Base-by-base conservation (phyloP, 2,888 invertebrate genomes). In the Yponomeuta evonymella region DNA sequence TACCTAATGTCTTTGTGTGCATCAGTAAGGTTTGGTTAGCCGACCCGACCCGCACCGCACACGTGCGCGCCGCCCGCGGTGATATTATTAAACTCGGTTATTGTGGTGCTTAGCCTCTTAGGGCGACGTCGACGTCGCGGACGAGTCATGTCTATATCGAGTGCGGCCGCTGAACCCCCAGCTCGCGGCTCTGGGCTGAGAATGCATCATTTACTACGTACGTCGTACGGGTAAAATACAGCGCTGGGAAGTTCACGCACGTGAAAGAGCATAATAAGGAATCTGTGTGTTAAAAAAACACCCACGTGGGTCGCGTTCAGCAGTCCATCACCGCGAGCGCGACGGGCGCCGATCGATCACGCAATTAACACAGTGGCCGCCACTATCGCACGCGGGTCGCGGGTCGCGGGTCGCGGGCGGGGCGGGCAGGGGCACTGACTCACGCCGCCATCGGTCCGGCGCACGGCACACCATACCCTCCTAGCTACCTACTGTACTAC, bases 271-370 rank as follows among this genome's bases (percentile, higher is more conserved):
- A 15, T 15, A 58, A 58, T 58, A 3, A 58, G 12, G 15, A 58
- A 58, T 12, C 15, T 58, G 51, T 15, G 51, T 51, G 4, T 58
- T 15, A 2, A 58, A 15, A 58, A 4, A 58, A 58, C 23, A 23
- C 12, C 51, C 51, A 58, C 51, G 51, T 58, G 51, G 12, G 75
- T 64, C 69, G 72, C 71, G 73, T 73, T 63, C 58, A 75, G 70
- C n/a, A 77, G 75, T 69, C 76, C 76, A 48, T 76, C 76, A 10
- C 77, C 76, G 10, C 75, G 73, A 79, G 80, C 70, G 79, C 81
- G 70, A 77, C 79, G 64, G 74, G 74, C 65, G 80, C 75, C 51
- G 15, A 58, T 58, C 51, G 51, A 58, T 58, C 51, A 58, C 51
- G 51, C 51, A 58, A 78, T 71, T 79, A 78, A 69, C 74, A 75